A percentile compares a stretch with the other conserved stretches of the same genome.
Conservation (phyloP, 2,113 vertebrate species). For the Orientallactaga bullata region DNA sequence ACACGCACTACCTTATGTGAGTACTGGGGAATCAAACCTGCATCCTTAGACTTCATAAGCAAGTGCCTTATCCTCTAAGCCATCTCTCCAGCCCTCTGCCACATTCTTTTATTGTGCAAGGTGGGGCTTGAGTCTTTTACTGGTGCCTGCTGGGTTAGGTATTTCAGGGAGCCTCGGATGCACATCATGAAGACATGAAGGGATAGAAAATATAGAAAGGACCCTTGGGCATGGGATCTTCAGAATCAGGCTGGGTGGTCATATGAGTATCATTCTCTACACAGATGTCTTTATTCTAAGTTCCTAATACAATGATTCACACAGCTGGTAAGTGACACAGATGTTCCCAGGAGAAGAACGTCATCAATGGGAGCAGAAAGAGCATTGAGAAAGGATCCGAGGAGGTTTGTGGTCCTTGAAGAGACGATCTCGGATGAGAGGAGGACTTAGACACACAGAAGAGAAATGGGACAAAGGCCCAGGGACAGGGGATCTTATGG, state of each 20-base stretch:
- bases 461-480: background rate
- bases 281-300: background rate
- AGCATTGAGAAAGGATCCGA: background rate
- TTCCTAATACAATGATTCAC: background rate
- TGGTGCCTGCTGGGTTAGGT: background rate
- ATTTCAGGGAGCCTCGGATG: background rate
- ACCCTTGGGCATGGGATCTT: background rate
- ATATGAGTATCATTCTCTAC: background rate
- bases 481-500: background rate
- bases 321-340: background rate
- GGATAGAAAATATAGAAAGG: background rate
- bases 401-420: background rate
- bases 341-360: background rate
- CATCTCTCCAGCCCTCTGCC: background rate
- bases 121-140: background rate
- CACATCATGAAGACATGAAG: background rate
- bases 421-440: background rate
- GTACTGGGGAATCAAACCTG: too few relatives aligned
- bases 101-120: background rate
- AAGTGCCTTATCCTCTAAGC: too few relatives aligned
- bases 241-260: background rate
- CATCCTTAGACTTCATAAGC: too few relatives aligned
- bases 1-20: too few relatives aligned
- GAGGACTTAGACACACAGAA: background rate
- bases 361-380: background rate